A percentile compares a stretch with the other conserved stretches of the same genome.
Evolutionary conservation across 2,797 vertebrate species (phyloP).

Genomic region (Coluber constrictor): DNA sequence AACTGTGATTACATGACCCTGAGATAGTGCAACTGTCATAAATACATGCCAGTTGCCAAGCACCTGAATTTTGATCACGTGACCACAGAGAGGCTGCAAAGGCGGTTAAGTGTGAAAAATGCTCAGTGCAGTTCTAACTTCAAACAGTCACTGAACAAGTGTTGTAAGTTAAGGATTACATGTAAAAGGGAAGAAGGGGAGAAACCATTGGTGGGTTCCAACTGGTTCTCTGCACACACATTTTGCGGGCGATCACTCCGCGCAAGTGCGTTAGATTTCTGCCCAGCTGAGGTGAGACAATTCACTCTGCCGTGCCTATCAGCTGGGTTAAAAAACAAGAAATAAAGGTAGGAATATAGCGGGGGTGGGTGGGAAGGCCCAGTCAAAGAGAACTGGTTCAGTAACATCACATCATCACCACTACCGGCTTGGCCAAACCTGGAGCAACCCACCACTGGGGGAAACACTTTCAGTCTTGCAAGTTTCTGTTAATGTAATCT

Average conservation of each 20-base stretch:
- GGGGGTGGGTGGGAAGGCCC: no score
- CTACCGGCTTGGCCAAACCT: no score
- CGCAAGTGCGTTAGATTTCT: no score
- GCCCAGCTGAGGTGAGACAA: no score
- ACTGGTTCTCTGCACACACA: no score
- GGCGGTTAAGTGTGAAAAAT: neutral
- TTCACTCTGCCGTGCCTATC: no score
- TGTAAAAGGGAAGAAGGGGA: neutral
- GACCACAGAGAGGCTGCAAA: neutral
- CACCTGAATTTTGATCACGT: neutral
- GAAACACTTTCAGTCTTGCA: neutral
- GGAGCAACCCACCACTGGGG: neutral
- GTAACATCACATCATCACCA: no score
- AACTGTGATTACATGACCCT: neutral
- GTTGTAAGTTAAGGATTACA: neutral
- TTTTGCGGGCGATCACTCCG: no score
- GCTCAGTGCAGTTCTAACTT: neutral
- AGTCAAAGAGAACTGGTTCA: no score
- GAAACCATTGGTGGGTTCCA: neutral
- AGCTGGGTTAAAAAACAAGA: no score
- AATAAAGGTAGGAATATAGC: no score
- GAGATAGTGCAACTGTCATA: neutral
- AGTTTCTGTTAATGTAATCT: neutral
- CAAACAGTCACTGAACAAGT: neutral
- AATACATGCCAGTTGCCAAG: neutral